Conservation (phyloP, 2,888 invertebrate species). For the Oscheius myriophilus region DNA sequence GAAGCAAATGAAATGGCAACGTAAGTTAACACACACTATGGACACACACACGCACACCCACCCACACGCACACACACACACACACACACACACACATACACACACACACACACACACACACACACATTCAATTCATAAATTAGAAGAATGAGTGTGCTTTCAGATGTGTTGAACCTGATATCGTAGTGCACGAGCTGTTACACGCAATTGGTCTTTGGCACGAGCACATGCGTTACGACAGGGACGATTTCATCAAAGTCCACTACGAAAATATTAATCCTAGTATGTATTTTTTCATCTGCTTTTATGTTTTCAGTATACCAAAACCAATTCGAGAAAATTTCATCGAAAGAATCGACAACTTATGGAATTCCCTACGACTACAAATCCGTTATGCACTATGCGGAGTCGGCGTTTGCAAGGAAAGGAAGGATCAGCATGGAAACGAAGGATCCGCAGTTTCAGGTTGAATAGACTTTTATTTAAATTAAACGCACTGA, state of each 20-base stretch:
- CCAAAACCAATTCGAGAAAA: conserved; percentile 57
- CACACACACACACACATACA: too few species aligned
- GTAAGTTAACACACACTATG: conserved; percentile 49
- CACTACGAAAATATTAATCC: conserved; percentile 62
- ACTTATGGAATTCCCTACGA: conserved; percentile 64
- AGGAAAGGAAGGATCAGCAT: conserved; percentile 56
- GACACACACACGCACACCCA: too few species aligned
- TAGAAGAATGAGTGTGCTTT: conserved; percentile 18
- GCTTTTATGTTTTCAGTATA: conserved; percentile 35
- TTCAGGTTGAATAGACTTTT: conserved; percentile 48
- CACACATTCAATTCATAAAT: too few species aligned
- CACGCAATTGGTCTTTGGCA: conserved; percentile 66
- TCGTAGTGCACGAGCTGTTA: conserved; percentile 64
- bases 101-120: too few species aligned
- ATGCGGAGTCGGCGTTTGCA: conserved; percentile 61
- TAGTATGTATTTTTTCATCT: conserved; percentile 16
- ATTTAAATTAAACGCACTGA: too few species aligned
- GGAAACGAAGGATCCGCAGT: conserved; percentile 54
- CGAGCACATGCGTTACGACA: conserved; percentile 62
- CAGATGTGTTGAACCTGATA: conserved; percentile 58
- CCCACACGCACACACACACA: conserved; percentile 20
- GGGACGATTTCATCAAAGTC: conserved; percentile 63
- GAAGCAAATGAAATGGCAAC: conserved; percentile 62
- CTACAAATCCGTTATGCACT: conserved; percentile 60
- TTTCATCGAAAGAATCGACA: conserved; percentile 51